Evolutionary conservation across 2,888 invertebrate species (phyloP).

Genomic region (Andrena praecox): DNA sequence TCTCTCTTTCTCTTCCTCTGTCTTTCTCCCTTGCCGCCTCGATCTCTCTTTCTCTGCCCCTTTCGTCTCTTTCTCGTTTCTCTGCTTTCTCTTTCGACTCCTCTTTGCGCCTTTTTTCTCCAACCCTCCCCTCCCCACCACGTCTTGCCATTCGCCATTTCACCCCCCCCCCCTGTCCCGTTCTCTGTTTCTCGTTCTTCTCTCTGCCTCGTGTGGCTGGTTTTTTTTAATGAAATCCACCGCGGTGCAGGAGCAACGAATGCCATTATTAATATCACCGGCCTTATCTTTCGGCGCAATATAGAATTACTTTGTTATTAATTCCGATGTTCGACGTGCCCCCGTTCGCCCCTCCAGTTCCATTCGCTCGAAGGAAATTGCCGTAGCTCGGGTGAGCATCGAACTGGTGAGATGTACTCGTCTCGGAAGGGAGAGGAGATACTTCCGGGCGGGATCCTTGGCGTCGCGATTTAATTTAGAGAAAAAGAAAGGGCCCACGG

Average conservation of each 20-base stretch:
- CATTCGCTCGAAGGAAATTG: constrained; percentile 50
- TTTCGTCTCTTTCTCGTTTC: constrained; percentile 57
- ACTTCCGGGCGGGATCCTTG: constrained; percentile 39
- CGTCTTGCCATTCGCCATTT: constrained; percentile 37
- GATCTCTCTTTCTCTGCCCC: constrained; percentile 22
- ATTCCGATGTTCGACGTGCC: constrained; percentile 75
- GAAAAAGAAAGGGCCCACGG: constrained; percentile 18
- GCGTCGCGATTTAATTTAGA: constrained; percentile 57
- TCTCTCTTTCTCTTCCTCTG: constrained; percentile 17
- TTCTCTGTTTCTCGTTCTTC: constrained; percentile 44
- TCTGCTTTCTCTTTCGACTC: constrained; percentile 54
- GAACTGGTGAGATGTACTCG: constrained; percentile 42
- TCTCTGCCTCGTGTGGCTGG: constrained; percentile 48
- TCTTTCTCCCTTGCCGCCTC: constrained; percentile 38
- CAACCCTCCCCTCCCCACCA: neutral
- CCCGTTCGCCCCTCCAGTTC: constrained; percentile 14
- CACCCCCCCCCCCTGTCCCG: constrained; percentile 60
- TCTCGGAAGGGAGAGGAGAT: constrained; percentile 37
- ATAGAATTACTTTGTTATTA: constrained; percentile 84
- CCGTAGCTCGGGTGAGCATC: constrained; percentile 20
- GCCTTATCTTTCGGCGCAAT: constrained; percentile 81
- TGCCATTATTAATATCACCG: constrained; percentile 83
- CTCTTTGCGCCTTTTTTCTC: constrained; percentile 36
- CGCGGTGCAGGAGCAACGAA: constrained; percentile 77
- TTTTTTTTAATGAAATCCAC: constrained; percentile 83